These are phyloP conservation scores for Acrobasis suavella DNA, from an alignment of 2,888 invertebrate species.

Conservation along the genomic window DNA sequence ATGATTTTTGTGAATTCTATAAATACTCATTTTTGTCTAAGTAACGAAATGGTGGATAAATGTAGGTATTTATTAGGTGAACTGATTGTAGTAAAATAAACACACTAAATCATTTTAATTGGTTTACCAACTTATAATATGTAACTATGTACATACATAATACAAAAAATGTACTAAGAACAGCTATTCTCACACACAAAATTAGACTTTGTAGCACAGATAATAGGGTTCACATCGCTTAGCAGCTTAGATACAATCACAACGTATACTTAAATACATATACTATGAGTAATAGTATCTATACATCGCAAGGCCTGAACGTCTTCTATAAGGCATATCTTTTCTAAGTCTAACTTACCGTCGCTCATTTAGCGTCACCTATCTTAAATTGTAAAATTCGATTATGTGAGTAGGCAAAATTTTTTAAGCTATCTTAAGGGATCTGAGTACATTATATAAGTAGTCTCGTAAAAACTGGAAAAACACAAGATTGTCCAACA, in stretches of 20 bases:
- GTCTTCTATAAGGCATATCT: conserved; percentile 26
- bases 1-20: not conserved
- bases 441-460: too few relatives aligned
- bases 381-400: not conserved
- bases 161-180: not conserved
- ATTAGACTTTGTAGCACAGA: conserved; percentile 25
- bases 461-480: too few relatives aligned
- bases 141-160: not conserved
- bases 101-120: too few relatives aligned
- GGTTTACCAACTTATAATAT: not conserved
- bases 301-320: conserved; percentile 29
- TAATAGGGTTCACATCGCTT: conserved; percentile 23
- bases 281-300: conserved; percentile 24
- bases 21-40: not conserved
- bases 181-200: conserved; percentile 20
- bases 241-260: conserved; percentile 24
- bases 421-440: too few relatives aligned
- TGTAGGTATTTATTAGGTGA: too few relatives aligned
- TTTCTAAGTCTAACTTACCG: conserved; percentile 15
- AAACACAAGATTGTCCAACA: too few relatives aligned
- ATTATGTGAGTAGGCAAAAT: not conserved
- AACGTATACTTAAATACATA: conserved; percentile 25
- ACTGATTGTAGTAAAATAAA: too few relatives aligned
- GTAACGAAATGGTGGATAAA: too few relatives aligned
- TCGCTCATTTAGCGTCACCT: conserved; percentile 15